Evolutionary conservation across 2,797 vertebrate species (phyloP).

Genomic region (Masticophis lateralis): DNA sequence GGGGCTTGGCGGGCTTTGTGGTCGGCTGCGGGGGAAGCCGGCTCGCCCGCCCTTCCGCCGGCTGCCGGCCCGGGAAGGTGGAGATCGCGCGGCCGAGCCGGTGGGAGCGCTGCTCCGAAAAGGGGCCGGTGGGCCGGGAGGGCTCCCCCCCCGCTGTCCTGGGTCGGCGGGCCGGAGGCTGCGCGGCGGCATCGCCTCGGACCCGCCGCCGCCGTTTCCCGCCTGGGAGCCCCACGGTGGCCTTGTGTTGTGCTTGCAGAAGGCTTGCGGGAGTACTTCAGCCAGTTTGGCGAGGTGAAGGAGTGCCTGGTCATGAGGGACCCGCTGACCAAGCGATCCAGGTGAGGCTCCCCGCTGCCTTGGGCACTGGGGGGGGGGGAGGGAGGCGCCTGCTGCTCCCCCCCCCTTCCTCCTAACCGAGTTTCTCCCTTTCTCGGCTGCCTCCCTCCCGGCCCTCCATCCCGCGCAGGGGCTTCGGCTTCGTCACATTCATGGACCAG

Average conservation of each 20-base stretch:
- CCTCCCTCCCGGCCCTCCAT: slow-evolving; percentile 38
- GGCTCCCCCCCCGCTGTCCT: neutral
- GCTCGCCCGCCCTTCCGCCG: neutral
- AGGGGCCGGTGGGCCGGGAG: neutral
- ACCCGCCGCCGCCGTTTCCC: neutral
- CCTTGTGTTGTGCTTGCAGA: slow-evolving; percentile 76
- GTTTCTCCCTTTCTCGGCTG: slow-evolving; percentile 48
- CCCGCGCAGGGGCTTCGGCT: slow-evolving; percentile 90
- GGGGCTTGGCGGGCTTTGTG: neutral
- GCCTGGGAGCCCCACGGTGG: neutral
- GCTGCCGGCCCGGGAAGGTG: neutral
- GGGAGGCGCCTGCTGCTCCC: neutral
- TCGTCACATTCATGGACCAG: slow-evolving; percentile 98
- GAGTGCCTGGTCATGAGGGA: slow-evolving; percentile 99
- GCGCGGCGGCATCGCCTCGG: neutral
- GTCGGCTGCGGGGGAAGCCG: neutral
- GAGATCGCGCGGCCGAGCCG: neutral
- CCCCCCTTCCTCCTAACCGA: neutral
- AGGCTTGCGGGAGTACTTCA: slow-evolving; percentile 98
- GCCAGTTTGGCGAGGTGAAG: slow-evolving; percentile 99
- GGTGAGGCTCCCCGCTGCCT: slow-evolving; percentile 77
- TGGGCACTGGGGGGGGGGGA: neutral
- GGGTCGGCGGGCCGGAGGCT: neutral
- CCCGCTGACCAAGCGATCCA: slow-evolving; percentile 98
- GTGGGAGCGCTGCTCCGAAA: neutral